Evolutionary conservation across 2,888 invertebrate genomes (phyloP), one percentile per base, ranked within the genome.

Genomic region (Drosophila gaucha): DNA sequence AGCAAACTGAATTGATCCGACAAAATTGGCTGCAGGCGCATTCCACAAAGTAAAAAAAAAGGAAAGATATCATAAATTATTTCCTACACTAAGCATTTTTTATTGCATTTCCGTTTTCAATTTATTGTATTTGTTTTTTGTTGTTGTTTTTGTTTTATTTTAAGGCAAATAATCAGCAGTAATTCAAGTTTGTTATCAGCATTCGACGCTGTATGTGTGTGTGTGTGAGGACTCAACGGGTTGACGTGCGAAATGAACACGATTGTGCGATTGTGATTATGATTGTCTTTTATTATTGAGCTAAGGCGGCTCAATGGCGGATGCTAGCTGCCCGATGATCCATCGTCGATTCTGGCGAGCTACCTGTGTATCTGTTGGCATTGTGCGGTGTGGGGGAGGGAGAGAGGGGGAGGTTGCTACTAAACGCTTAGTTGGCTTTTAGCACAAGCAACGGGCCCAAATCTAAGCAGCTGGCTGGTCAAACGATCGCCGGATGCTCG

Each of bases 371-470:
- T n/a, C n/a, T n/a, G n/a, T n/a, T n/a, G n/a, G n/a, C n/a, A n/a
- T n/a, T n/a, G n/a, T n/a, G n/a, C n/a, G n/a, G n/a, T n/a, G n/a
- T n/a, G n/a, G n/a, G n/a, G 44, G 3, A n/a, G 43, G 43, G 26
- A n/a, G 6, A 16, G 14, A 22, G 43, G 28, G 16, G 46, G 18
- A 30, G 26, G 69, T 50, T 46, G 36, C 36, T 22, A 28, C 35
- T 50, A 20, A 56, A 57, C 50, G 70, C 50, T 54, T 20, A 41
- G 26, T 28, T 58, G 54, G 22, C 33, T 69, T 55, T 69, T 65
- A 58, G 57, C 69, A 51, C 26, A 14, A 26, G 14, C 41, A 41
- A 9, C 39, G 28, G 38, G 24, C 8, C 41, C 47, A 35, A 49
- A 26, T 31, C 43, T 8, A 31, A 24, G 16, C 38, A 28, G 52